A percentile compares a stretch with the other conserved stretches of the same genome.
phyloP scores from a whole-genome alignment of 2,797 vertebrate species.

The Adrianichthys oophorus region DNA sequence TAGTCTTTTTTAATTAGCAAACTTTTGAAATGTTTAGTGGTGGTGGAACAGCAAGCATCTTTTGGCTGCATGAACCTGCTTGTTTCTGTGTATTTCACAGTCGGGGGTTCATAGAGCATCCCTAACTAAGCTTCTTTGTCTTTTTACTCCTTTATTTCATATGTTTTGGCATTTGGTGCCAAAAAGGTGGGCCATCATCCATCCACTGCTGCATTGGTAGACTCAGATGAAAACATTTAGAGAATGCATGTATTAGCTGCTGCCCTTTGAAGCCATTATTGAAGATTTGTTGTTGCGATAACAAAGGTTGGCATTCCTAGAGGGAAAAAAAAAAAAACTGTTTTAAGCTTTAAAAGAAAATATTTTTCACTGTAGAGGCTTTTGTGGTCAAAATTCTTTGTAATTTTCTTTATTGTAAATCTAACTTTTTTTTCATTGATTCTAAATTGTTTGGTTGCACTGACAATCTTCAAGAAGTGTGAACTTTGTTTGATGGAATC shows the following conservation, averaged over 20 bases:
- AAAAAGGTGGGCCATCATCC: slow-evolving; percentile 71
- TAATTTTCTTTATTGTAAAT: no score
- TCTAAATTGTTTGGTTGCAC: no score
- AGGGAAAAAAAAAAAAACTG: slow-evolving; percentile 22
- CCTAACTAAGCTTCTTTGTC: slow-evolving; percentile 38
- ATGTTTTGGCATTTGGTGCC: slow-evolving; percentile 57
- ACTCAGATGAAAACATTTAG: slow-evolving; percentile 45
- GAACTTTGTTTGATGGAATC: no score
- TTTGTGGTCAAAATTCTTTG: no score
- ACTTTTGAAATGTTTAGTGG: no score
- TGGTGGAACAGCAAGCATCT: no score
- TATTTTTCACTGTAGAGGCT: no score
- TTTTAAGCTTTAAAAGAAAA: slow-evolving; percentile 18
- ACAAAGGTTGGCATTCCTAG: slow-evolving; percentile 56
- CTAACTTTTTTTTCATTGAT: no score
- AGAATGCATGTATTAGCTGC: slow-evolving; percentile 57
- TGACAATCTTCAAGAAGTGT: no score
- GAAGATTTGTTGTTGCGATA: slow-evolving; percentile 69
- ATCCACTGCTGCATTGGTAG: slow-evolving; percentile 42
- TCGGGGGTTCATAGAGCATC: no score
- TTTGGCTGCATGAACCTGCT: slow-evolving; percentile 17
- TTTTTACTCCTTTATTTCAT: slow-evolving; percentile 57
- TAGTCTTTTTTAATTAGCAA: no score
- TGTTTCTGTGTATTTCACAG: slow-evolving; percentile 16
- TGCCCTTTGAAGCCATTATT: slow-evolving; percentile 65